Evolutionary conservation across 1,140 invertebrate species (phyloP), one percentile per base, ranked within the genome.

Genomic region (Lithobius niger): DNA sequence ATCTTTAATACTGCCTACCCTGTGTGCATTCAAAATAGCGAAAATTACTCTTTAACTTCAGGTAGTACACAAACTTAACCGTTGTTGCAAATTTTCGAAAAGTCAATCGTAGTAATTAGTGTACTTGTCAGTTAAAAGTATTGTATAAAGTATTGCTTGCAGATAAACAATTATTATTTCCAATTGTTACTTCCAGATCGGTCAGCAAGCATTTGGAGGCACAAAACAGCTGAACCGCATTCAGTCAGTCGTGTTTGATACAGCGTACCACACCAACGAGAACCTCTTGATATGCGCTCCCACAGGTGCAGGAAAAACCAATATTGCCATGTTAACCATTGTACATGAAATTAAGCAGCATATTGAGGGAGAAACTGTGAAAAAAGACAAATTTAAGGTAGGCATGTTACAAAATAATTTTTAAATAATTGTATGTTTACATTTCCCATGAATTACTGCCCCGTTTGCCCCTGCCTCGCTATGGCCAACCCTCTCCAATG

Each of bases 271-370:
- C 64, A 91, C 89, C 6, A 96, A 97, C 69, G 91, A 99, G 66
- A 99, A 99, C 71, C 75, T 99, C 63, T 70, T 99, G 3, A 88
- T 97, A 57, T 95, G 92, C 73, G 93, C 93, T 0, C 93, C 93
- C 0, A 97, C 93, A 1, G 93, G 93, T 19, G 92, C 93, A 2
- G 93, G 92, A 50, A 99, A 99, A 74, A 99, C 97, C 0, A 99
- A 99, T 71, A 92, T 99, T 57, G 97, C 97, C 1, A 80, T 99
- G 75, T 72, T 99, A 18, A 80, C 88, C 3, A 83, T 99, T 40
- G 76, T 97, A 0, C 86, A 95, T 72, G 84, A 92, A 64, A 82
- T 99, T 13, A 83, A 84, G 60, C 81, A 87, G 57, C 83, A 96
- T 65, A 82, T 93, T 47, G 79, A 82, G 58, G 76, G 82, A 57